A percentile compares a stretch with the other conserved stretches of the same genome.
Conservation (phyloP, 2,888 invertebrate genomes). For the Heliconius hortense region DNA sequence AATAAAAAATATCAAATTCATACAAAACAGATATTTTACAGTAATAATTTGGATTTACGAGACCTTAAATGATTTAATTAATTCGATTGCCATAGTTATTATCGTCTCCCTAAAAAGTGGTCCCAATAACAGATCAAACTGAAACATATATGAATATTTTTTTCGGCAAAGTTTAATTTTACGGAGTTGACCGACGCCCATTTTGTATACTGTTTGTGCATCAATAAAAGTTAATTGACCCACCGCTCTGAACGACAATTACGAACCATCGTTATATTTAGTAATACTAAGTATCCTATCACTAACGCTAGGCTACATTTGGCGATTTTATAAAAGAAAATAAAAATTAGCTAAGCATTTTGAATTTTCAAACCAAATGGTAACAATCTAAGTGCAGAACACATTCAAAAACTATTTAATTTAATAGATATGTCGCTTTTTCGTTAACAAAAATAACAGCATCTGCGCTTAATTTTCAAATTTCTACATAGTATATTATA, state of each 20-base stretch:
- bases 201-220: conserved; percentile 49
- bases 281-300: conserved; percentile 59
- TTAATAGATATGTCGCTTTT: conserved; percentile 57
- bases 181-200: conserved; percentile 42
- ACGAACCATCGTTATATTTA: conserved; percentile 56
- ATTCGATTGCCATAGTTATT: neutral
- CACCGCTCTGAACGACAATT: conserved; percentile 54
- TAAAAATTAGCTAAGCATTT: conserved; percentile 34
- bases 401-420: conserved; percentile 40
- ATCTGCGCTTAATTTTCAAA: conserved; percentile 45
- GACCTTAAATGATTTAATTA: neutral
- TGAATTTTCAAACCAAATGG: conserved; percentile 37
- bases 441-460: conserved; percentile 58
- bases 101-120: conserved; percentile 2
- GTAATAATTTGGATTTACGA: neutral
- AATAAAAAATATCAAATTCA: neutral
- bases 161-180: conserved; percentile 19
- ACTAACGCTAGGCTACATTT: conserved; percentile 55
- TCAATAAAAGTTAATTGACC: conserved; percentile 63
- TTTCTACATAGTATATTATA: conserved; percentile 47
- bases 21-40: neutral
- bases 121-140: conserved; percentile 7
- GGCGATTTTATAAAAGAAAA: conserved; percentile 55
- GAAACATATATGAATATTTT: neutral
- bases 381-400: conserved; percentile 37